A percentile compares a stretch with the other conserved stretches of the same genome.
Evolutionary conservation across 2,113 vertebrate genomes (phyloP).

Genomic region (Corythaixoides concolor): DNA sequence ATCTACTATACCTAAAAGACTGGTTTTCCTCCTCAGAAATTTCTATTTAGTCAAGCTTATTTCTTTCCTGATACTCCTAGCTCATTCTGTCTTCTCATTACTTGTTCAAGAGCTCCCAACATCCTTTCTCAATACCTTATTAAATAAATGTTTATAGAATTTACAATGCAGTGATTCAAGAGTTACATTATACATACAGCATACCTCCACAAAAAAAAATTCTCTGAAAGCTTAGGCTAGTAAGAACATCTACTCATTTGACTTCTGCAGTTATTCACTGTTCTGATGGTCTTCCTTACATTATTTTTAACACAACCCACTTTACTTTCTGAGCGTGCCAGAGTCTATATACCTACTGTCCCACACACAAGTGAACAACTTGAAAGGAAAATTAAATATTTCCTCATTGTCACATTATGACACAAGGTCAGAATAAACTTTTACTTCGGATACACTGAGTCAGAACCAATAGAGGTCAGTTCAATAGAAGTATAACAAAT

Average conservation of each 20-base stretch:
- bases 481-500: no score
- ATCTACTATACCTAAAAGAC: neutral
- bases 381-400: neutral
- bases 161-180: neutral
- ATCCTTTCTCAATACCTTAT: neutral
- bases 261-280: neutral
- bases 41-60: neutral
- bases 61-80: neutral
- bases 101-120: neutral
- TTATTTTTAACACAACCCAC: neutral
- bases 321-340: neutral
- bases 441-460: no score
- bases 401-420: no score
- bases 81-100: neutral
- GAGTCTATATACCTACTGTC: neutral
- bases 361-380: neutral
- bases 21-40: neutral
- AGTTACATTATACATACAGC: neutral
- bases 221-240: neutral
- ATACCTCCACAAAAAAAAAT: neutral
- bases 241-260: neutral
- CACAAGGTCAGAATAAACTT: no score
- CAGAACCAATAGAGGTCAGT: no score
- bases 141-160: neutral
- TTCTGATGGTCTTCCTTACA: neutral